Evolutionary conservation across 2,797 vertebrate species (phyloP).

Genomic region (Monodelphis domestica): DNA sequence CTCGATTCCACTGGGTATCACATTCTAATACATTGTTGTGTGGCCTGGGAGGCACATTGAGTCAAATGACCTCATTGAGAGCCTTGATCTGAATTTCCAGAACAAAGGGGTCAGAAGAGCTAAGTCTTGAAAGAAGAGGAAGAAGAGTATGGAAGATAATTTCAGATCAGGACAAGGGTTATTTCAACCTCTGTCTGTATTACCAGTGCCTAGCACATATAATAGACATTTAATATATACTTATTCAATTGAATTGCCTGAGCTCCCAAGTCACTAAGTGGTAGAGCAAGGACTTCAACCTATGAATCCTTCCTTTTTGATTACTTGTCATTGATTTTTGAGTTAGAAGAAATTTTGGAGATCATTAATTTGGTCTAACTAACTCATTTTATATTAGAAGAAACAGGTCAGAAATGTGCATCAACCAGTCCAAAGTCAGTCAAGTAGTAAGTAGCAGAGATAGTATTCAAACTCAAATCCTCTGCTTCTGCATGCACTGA

Average conservation of each 20-base stretch:
- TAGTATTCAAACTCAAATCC: not conserved
- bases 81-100: not conserved
- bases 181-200: not conserved
- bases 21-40: not conserved
- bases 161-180: not conserved
- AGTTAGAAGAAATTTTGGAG: not conserved
- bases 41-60: not conserved
- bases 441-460: not conserved
- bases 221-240: not conserved
- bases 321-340: not conserved
- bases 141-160: not conserved
- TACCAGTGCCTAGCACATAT: not conserved
- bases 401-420: not conserved
- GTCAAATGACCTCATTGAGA: not conserved
- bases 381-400: not conserved
- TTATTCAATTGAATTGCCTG: not conserved
- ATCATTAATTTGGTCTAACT: not conserved
- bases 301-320: not conserved
- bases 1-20: too few species aligned
- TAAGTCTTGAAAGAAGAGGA: too few species aligned
- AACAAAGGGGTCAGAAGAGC: not conserved
- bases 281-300: not conserved
- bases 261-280: not conserved
- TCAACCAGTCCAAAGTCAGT: not conserved
- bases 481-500: not conserved